These are phyloP conservation scores for Troides oblongomaculatus DNA, from an alignment of 2,888 invertebrate genomes.

Conservation along the genomic window DNA sequence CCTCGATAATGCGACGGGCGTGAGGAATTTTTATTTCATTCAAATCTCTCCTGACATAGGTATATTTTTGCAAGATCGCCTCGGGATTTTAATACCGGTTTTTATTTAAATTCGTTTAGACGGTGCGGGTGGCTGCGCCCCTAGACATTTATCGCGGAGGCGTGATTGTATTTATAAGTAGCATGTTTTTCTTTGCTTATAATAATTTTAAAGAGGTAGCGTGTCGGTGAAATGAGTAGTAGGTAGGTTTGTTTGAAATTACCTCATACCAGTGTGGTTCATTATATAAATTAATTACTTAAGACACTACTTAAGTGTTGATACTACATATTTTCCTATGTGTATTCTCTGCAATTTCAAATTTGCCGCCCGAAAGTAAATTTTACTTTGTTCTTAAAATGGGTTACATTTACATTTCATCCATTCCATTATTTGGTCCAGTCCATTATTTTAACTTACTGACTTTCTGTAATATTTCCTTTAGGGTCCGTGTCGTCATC, in stretches of 20 bases:
- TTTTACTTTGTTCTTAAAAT: not conserved
- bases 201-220: conserved; percentile 12
- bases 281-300: no score
- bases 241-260: not conserved
- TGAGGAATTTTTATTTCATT: conserved; percentile 78
- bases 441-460: not conserved
- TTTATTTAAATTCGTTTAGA: conserved; percentile 79
- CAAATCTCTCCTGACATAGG: conserved; percentile 79
- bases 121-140: conserved; percentile 69
- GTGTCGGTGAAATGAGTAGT: not conserved
- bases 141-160: conserved; percentile 72
- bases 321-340: no score
- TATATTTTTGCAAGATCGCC: conserved; percentile 77
- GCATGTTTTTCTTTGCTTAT: conserved; percentile 41
- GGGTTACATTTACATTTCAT: not conserved
- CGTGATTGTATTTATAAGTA: conserved; percentile 75
- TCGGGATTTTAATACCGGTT: conserved; percentile 77
- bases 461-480: conserved; percentile 10
- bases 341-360: no score
- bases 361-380: not conserved
- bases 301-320: no score
- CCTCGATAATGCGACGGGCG: conserved; percentile 77
- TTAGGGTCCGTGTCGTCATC: conserved; percentile 46
- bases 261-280: no score
- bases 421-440: no score